These are phyloP conservation scores for Coluber constrictor DNA, from an alignment of 2,797 vertebrate genomes.

Conservation along the genomic window DNA sequence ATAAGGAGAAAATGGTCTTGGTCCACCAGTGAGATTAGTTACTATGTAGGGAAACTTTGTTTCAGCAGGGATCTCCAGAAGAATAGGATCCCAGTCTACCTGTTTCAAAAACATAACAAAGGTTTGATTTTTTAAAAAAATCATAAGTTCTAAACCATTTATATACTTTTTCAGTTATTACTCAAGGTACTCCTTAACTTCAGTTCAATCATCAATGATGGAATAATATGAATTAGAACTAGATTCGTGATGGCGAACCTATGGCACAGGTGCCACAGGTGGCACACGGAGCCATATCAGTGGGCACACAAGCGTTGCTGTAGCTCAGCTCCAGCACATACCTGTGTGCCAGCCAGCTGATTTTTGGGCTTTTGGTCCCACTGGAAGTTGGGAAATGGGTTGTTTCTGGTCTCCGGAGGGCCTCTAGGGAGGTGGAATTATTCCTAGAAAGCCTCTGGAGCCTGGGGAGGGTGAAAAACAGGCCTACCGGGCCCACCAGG, in stretches of 20 bases:
- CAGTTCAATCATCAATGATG: background rate
- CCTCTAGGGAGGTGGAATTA: no score
- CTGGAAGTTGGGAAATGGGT: no score
- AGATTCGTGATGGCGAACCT: background rate
- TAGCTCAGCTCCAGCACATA: no score
- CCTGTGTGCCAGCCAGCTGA: no score
- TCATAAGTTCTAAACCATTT: background rate
- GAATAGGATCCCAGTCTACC: conserved; percentile 82
- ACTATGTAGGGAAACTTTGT: conserved; percentile 83
- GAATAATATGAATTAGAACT: background rate
- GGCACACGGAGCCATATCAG: no score
- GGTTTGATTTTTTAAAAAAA: background rate
- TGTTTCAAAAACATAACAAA: conserved; percentile 51
- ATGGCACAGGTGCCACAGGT: no score
- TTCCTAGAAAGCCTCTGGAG: no score
- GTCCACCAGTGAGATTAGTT: conserved; percentile 83
- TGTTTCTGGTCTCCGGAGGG: no score
- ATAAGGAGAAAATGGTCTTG: conserved; percentile 74
- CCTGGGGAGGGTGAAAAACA: no score
- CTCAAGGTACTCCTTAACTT: background rate
- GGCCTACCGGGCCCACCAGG: no score
- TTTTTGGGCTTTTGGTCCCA: no score
- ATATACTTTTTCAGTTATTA: background rate
- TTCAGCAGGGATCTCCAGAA: conserved; percentile 81
- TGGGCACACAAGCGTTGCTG: no score